phyloP scores from a whole-genome alignment of 2,888 invertebrate genomes.

The Adela reaumurella region DNA sequence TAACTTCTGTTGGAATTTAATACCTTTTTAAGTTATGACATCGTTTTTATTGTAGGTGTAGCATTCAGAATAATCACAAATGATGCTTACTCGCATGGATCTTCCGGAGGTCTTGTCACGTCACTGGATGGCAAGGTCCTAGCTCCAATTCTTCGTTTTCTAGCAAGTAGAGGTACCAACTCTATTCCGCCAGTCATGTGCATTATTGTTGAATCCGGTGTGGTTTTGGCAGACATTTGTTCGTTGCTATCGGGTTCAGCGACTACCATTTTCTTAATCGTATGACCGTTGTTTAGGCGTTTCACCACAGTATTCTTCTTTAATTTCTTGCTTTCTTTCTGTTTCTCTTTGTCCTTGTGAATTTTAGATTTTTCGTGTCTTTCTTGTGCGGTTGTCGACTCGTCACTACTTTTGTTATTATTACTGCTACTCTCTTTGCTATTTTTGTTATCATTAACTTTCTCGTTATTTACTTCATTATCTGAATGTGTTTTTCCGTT shows the following conservation, averaged over 20 bases:
- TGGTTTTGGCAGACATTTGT: conserved; percentile 20
- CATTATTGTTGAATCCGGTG: conserved; percentile 37
- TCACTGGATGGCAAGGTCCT: conserved; percentile 46
- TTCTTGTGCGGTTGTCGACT: conserved; percentile 20
- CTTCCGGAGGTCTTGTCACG: conserved; percentile 40
- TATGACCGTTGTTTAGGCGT: conserved; percentile 31
- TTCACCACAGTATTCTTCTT: conserved; percentile 26
- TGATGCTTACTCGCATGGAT: conserved; percentile 38
- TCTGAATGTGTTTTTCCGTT: conserved; percentile 10
- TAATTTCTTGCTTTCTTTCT: not conserved
- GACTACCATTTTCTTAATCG: conserved; percentile 22
- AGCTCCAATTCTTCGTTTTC: conserved; percentile 54
- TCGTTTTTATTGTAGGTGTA: too few species aligned
- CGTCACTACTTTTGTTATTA: too few species aligned
- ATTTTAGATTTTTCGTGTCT: not conserved
- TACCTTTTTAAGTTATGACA: too few species aligned
- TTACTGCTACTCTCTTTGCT: conserved; percentile 13
- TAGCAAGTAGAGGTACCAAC: conserved; percentile 70
- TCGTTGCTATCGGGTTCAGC: conserved; percentile 18
- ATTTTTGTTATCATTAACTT: conserved; percentile 8
- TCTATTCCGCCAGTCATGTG: conserved; percentile 66
- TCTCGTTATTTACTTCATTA: not conserved
- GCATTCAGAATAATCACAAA: not conserved
- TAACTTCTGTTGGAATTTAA: too few species aligned
- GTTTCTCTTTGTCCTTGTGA: not conserved